Evolutionary conservation across 2,797 vertebrate genomes (phyloP), one percentile per base, ranked within the genome.

Genomic region (Babyrousa celebensis): DNA sequence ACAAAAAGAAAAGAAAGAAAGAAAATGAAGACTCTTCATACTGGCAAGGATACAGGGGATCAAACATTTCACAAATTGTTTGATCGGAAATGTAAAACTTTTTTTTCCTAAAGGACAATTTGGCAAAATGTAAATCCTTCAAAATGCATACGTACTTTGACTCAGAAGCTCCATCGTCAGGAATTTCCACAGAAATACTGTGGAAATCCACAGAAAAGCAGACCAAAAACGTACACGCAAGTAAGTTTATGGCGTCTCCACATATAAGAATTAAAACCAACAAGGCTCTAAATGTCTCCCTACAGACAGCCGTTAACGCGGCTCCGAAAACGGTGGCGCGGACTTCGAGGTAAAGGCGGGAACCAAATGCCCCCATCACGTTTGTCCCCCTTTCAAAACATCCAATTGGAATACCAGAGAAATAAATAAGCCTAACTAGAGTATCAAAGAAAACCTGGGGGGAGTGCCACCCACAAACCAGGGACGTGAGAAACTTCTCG

Each of bases 21-120:
- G 36, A 62, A 58, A 83, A 62, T 4, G n/a, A 52, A 83, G 12
- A 52, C 23, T 86, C 54, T 58, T 16, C 40, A n/a, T 20, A 21
- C 36, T 68, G 40, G 29, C 25, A 71, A 68, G 36, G 77, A 54
- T 40, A 32, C 4, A 54, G 56, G n/a, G 25, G 21, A 82, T 15
- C 52, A 52, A 60, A 54, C 25, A n/a, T 72, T 72, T 90, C 27
- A 83, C 54, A 68, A 3, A 1, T 40, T n/a, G n/a, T 48, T 7
- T 48, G 77, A 20, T 2, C 36, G 40, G 52, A 58, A 74, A 58
- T 21, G 20, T 32, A 79, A 85, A 54, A 54, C 15, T 54, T 21
- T 75, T 86, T 95, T 88, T 56, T 43, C 32, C 60, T 62, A 56
- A 77, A 88, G 70, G 62, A 70, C 56, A 88, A 70, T 60, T 25